Percentiles rank a stretch among this genome's conserved stretches.
These are phyloP conservation scores for Drosophila kambysellisi DNA, from an alignment of 2,888 invertebrate species.

Conservation along the genomic window DNA sequence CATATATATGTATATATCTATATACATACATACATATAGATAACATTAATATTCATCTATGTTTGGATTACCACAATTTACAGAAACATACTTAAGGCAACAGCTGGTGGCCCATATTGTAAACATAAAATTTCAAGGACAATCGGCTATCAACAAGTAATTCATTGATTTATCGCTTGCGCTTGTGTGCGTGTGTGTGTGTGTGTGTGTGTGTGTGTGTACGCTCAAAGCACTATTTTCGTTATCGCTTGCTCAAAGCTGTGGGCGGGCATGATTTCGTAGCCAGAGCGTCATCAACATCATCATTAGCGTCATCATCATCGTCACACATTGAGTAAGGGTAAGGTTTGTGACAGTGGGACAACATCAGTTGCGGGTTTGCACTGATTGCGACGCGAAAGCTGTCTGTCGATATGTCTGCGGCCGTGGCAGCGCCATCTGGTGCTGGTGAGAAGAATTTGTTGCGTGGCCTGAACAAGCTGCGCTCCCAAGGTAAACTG, in stretches of 20 bases:
- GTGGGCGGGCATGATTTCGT: constrained; percentile 33
- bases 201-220: constrained; percentile 2
- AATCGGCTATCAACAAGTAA: constrained; percentile 21
- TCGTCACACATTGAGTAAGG: constrained; percentile 39
- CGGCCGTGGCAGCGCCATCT: constrained; percentile 7
- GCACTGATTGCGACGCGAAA: constrained; percentile 29
- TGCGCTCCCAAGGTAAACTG: constrained; percentile 87
- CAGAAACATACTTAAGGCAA: constrained; percentile 25
- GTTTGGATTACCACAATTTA: not conserved
- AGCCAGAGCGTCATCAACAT: constrained; percentile 12
- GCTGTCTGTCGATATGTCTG: constrained; percentile 35
- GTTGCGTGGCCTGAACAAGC: constrained; percentile 87
- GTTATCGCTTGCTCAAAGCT: constrained; percentile 10
- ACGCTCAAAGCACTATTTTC: not conserved
- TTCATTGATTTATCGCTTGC: constrained; percentile 12
- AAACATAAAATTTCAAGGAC: constrained; percentile 33
- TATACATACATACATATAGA: not conserved
- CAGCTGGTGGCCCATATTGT: constrained; percentile 49
- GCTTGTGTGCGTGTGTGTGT: constrained; percentile 4
- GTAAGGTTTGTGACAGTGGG: constrained; percentile 26
- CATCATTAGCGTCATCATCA: constrained; percentile 9
- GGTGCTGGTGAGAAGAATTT: constrained; percentile 54
- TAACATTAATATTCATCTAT: constrained; percentile 12
- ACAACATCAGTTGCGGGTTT: constrained; percentile 13
- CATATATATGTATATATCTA: not conserved